Evolutionary conservation across 2,888 invertebrate genomes (phyloP).

Genomic region (Tipula lateralis): DNA sequence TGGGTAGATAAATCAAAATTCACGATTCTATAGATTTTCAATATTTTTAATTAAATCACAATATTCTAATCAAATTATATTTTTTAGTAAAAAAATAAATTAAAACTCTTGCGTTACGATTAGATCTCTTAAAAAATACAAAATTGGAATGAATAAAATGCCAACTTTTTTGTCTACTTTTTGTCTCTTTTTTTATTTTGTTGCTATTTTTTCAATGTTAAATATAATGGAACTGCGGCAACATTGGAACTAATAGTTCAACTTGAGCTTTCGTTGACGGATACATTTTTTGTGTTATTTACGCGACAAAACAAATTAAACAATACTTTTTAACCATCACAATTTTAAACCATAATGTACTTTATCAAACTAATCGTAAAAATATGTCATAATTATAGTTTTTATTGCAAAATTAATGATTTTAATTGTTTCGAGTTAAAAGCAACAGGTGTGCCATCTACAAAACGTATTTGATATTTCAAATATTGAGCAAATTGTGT

Average conservation of each 20-base stretch:
- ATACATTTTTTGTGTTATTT: background rate
- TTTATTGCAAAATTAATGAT: background rate
- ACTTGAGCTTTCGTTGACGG: background rate
- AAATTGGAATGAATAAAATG: conserved; percentile 24
- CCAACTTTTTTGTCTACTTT: conserved; percentile 24
- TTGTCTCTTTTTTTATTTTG: background rate
- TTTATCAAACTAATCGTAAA: background rate
- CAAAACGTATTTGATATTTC: background rate
- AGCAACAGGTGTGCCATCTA: background rate
- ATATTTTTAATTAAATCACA: conserved; percentile 24
- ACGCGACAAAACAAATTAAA: background rate
- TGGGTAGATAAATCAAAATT: background rate
- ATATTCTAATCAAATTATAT: conserved; percentile 24
- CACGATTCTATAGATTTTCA: conserved; percentile 1
- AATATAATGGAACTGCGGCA: background rate
- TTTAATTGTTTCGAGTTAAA: background rate
- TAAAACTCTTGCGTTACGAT: conserved; percentile 6
- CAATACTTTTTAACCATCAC: background rate
- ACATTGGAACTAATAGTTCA: background rate
- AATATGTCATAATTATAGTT: background rate
- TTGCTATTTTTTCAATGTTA: background rate
- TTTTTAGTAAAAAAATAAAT: background rate
- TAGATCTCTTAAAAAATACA: conserved; percentile 24
- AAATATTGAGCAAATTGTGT: background rate
- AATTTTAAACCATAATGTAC: background rate